Percentiles rank a stretch among this genome's conserved stretches.
Conservation (phyloP, 2,797 vertebrate species). For the Chromis chromis region DNA sequence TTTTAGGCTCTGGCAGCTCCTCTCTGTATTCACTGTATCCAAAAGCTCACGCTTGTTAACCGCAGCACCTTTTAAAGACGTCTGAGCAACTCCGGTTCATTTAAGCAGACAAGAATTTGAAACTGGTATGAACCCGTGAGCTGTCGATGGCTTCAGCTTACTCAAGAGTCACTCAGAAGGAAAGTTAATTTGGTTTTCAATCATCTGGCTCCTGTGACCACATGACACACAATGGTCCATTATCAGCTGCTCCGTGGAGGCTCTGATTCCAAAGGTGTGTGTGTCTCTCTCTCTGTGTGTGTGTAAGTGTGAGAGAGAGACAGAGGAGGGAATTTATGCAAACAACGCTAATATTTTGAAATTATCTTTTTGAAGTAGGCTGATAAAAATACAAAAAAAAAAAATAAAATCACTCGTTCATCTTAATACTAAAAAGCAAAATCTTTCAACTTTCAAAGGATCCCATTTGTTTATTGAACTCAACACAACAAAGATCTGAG, state of each 20-base stretch:
- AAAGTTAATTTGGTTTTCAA: slow-evolving; percentile 77
- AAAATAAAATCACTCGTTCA: background rate
- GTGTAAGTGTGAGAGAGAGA: background rate
- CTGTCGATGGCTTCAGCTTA: slow-evolving; percentile 49
- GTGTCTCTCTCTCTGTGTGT: slow-evolving; percentile 5
- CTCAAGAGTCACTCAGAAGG: slow-evolving; percentile 72
- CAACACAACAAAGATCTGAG: slow-evolving; percentile 4
- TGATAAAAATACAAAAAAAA: background rate
- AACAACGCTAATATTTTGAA: slow-evolving; percentile 10
- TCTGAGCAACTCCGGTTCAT: slow-evolving; percentile 30
- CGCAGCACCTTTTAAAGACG: slow-evolving; percentile 19
- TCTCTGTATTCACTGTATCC: slow-evolving; percentile 17
- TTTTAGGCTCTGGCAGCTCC: background rate
- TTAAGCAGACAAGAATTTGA: slow-evolving; percentile 58
- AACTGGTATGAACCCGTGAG: slow-evolving; percentile 43
- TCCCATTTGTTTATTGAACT: slow-evolving; percentile 2
- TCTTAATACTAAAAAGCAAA: background rate
- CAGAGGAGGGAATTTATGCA: background rate
- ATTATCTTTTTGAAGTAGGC: background rate
- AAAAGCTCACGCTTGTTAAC: slow-evolving; percentile 20
- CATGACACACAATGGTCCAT: slow-evolving; percentile 63
- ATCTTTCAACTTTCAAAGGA: background rate
- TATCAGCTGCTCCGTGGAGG: slow-evolving; percentile 63
- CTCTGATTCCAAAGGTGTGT: slow-evolving; percentile 45
- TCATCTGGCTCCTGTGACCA: slow-evolving; percentile 62